Conservation (phyloP, 2,888 invertebrate genomes). For the Chymomyza fuscimana region DNA sequence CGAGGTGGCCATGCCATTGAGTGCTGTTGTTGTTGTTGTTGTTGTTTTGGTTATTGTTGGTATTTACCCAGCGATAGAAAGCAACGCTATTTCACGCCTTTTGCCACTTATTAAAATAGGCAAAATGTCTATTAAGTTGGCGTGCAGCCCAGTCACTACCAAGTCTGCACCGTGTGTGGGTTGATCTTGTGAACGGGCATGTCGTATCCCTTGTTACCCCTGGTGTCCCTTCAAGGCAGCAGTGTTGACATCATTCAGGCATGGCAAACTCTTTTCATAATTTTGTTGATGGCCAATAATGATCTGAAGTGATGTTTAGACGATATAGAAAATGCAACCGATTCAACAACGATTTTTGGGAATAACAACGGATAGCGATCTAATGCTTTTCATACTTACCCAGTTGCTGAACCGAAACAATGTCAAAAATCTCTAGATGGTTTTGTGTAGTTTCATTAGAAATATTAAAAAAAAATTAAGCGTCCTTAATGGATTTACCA, state of each 20-base stretch:
- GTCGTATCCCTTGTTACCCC: not conserved
- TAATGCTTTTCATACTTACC: no score
- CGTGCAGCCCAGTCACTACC: conserved; percentile 8
- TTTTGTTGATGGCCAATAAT: not conserved
- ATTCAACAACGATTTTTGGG: no score
- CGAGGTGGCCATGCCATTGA: conserved; percentile 53
- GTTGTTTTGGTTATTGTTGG: no score
- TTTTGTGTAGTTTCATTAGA: no score
- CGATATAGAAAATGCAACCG: no score
- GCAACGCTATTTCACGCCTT: conserved; percentile 70
- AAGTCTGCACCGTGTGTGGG: conserved; percentile 3
- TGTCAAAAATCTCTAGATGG: no score
- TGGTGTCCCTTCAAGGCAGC: not conserved
- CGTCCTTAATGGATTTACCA: no score
- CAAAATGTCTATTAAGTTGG: conserved; percentile 67
- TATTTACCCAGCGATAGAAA: conserved; percentile 53
- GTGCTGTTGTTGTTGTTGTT: conserved; percentile 36
- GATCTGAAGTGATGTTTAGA: not conserved
- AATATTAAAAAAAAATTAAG: no score
- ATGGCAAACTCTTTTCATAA: not conserved
- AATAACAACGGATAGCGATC: no score
- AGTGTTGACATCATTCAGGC: not conserved
- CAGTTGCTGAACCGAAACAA: no score
- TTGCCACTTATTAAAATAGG: conserved; percentile 75
- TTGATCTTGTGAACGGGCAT: not conserved